Evolutionary conservation across 2,888 invertebrate species (phyloP), one percentile per base, ranked within the genome.

Genomic region (Drosophila nr. medialis): DNA sequence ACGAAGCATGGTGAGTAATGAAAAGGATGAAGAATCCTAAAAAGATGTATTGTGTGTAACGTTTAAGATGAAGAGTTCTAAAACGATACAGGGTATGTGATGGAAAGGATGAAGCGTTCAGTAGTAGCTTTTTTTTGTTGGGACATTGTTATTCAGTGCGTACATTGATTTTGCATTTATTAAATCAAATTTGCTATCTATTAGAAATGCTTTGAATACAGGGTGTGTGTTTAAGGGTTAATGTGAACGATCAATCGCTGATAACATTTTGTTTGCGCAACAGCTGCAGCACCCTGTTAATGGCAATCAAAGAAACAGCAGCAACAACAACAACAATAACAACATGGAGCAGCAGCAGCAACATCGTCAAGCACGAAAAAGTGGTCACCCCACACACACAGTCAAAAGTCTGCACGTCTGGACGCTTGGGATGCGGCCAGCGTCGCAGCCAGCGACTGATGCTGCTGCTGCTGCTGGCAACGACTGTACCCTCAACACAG

Each of bases 331-430:
- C 63, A 64, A 34, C 79, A 56, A 27, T 34, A 66, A 15, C 55
- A 65, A 45, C 62, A 48, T 34, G 40, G 49, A 34, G 51, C 40
- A 62, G 53, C 64, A 66, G 42, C 73, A 69, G 65, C 65, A 74
- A 74, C 72, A 80, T 75, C 81, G 82, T 71, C 73, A 81, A 85
- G 86, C 82, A 87, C 82, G 79, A 85, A 85, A 86, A 86, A 84
- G 88, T 86, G 88, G 86, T 87, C 80, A 87, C 85, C 85, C 85
- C 90, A 81, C 71, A 87, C 86, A 89, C 71, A 87, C 86, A 89
- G 90, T 78, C 75, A 78, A 89, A 89, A 86, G 85, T 89, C 87
- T 89, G 89, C 74, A 81, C 77, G 85, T 85, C 89, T 86, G 85
- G 85, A 71, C 87, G 64, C 58, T 78, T 77, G 75, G 79, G 83